phyloP scores from a whole-genome alignment of 2,113 vertebrate species.

The Amblyopsis rosae region DNA sequence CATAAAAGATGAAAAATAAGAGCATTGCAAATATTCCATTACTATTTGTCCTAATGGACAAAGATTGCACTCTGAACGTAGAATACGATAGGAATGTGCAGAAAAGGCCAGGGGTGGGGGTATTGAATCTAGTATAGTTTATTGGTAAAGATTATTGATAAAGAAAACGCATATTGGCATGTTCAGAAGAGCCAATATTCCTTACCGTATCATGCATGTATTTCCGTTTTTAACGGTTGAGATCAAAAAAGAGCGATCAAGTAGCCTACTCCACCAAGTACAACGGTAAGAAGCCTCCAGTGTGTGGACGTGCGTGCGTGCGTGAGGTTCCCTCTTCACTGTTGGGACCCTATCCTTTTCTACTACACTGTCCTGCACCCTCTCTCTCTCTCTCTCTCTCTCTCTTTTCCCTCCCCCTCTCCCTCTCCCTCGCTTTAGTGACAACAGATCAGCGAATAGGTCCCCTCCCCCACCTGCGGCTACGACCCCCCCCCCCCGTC shows the following conservation, averaged over 20 bases:
- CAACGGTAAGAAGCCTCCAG: conserved; percentile 4
- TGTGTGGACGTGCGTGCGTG: conserved; percentile 1
- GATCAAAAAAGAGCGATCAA: conserved; percentile 51
- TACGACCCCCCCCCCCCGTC: conserved; percentile 29
- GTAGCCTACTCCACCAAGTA: conserved; percentile 16
- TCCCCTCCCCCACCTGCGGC: conserved; percentile 58
- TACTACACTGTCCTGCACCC: conserved; percentile 39
- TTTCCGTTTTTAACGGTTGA: conserved; percentile 15
- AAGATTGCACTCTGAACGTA: not conserved
- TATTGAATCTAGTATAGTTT: not conserved
- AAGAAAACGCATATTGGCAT: no score
- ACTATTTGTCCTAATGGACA: no score
- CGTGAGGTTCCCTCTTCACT: conserved; percentile 29
- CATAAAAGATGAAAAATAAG: no score
- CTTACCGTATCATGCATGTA: conserved; percentile 63
- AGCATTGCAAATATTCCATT: no score
- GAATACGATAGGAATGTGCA: conserved; percentile 39
- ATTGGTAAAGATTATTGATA: not conserved
- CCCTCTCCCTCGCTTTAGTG: conserved; percentile 50
- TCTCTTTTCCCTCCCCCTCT: conserved; percentile 32
- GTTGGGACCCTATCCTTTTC: conserved; percentile 58
- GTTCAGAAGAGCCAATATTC: conserved; percentile 10
- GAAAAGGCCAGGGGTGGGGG: conserved; percentile 1
- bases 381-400: conserved; percentile 31
- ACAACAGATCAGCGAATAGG: conserved; percentile 67